A percentile compares a stretch with the other conserved stretches of the same genome.
These are phyloP conservation scores for Drepanosiphum platanoidis DNA, from an alignment of 2,888 invertebrate species.

Conservation along the genomic window DNA sequence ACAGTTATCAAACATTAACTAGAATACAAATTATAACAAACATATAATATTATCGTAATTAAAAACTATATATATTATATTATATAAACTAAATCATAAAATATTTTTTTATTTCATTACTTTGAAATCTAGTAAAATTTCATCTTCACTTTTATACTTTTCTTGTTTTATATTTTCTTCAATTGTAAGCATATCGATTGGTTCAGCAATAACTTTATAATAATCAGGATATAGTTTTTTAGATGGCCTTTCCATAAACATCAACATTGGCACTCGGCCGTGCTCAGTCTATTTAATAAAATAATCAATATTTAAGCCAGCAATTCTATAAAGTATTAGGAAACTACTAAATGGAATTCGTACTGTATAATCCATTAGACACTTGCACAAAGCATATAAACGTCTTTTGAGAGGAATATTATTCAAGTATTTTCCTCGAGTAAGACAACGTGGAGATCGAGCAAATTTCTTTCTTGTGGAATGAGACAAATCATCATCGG, in stretches of 20 bases:
- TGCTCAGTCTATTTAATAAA: slow-evolving; percentile 71
- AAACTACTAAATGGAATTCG: slow-evolving; percentile 46
- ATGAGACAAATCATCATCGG: slow-evolving; percentile 66
- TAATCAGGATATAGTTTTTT: slow-evolving; percentile 95
- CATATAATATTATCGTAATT: slow-evolving; percentile 5
- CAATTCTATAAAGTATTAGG: not conserved
- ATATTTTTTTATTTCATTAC: too few relatives aligned
- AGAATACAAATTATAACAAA: slow-evolving; percentile 67
- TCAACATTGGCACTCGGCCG: slow-evolving; percentile 85
- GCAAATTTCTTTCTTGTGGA: slow-evolving; percentile 63
- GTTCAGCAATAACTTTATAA: slow-evolving; percentile 87
- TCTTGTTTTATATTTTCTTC: slow-evolving; percentile 87
- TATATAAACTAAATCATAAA: too few relatives aligned
- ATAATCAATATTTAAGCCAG: slow-evolving; percentile 26
- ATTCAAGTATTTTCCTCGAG: slow-evolving; percentile 69
- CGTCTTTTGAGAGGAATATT: slow-evolving; percentile 80
- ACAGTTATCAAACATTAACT: slow-evolving; percentile 97
- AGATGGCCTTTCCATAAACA: slow-evolving; percentile 97
- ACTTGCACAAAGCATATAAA: slow-evolving; percentile 82
- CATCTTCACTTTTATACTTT: slow-evolving; percentile 73
- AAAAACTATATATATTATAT: slow-evolving; percentile 1
- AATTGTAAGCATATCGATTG: slow-evolving; percentile 94
- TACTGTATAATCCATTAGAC: slow-evolving; percentile 76
- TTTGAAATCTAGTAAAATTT: slow-evolving; percentile 74
- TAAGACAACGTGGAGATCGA: slow-evolving; percentile 65